phyloP scores from a whole-genome alignment of 2,797 vertebrate genomes.

The Discoglossus pictus region DNA sequence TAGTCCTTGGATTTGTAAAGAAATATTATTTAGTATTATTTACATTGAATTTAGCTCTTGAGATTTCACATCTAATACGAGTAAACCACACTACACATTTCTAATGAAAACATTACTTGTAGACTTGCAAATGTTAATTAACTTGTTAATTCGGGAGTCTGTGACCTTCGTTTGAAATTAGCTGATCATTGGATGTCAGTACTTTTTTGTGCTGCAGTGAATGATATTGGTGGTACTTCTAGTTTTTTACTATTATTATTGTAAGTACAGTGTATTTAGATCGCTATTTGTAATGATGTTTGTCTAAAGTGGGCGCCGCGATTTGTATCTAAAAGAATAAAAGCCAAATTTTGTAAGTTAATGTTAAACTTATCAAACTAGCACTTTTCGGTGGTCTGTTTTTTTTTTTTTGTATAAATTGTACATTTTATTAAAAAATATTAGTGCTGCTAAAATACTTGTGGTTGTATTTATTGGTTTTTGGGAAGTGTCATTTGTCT shows the following conservation, averaged over 20 bases:
- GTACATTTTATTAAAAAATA: constrained; percentile 67
- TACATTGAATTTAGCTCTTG: too few species aligned
- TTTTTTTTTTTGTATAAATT: constrained; percentile 63
- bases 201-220: constrained; percentile 51
- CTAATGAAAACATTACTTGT: too few species aligned
- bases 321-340: constrained; percentile 53
- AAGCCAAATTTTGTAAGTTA: constrained; percentile 64
- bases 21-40: too few species aligned
- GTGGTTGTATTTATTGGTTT: constrained; percentile 24
- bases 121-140: too few species aligned
- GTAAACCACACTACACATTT: too few species aligned
- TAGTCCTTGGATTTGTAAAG: too few species aligned
- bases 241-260: constrained; percentile 48
- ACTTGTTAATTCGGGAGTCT: neutral
- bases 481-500: neutral
- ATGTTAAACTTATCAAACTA: constrained; percentile 60
- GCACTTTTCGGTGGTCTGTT: constrained; percentile 73
- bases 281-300: constrained; percentile 59
- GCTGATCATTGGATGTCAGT: constrained; percentile 56
- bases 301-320: constrained; percentile 60
- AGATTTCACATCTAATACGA: too few species aligned
- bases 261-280: constrained; percentile 58
- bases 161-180: constrained; percentile 44
- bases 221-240: constrained; percentile 76
- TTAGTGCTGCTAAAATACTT: constrained; percentile 66